Conservation (phyloP, 2,797 vertebrate species). For the Menidia menidia region DNA sequence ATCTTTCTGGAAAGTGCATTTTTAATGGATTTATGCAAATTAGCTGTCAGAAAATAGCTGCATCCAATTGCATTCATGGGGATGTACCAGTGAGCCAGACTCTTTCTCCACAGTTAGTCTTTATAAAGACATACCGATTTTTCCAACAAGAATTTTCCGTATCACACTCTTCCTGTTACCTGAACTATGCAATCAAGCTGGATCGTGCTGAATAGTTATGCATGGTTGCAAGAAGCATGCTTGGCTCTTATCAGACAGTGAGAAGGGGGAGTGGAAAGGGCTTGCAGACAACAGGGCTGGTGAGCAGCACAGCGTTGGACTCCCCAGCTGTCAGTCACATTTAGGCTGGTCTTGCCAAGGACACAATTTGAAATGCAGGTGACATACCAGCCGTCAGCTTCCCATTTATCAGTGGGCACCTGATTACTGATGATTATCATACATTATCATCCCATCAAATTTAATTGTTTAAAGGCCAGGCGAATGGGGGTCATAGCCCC, state of each 20-base stretch:
- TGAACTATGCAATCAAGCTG: slow-evolving; percentile 73
- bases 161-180: slow-evolving; percentile 68
- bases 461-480: slow-evolving; percentile 88
- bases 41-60: slow-evolving; percentile 82
- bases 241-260: slow-evolving; percentile 77
- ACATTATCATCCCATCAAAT: slow-evolving; percentile 98
- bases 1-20: slow-evolving; percentile 82
- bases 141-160: slow-evolving; percentile 60
- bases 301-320: slow-evolving; percentile 73
- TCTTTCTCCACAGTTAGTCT: slow-evolving; percentile 39
- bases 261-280: slow-evolving; percentile 56
- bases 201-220: slow-evolving; percentile 55
- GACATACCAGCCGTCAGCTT: slow-evolving; percentile 88
- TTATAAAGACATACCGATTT: slow-evolving; percentile 42
- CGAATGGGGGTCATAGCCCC: slow-evolving; percentile 76
- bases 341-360: slow-evolving; percentile 83
- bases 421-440: slow-evolving; percentile 97
- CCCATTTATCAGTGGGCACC: slow-evolving; percentile 89
- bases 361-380: slow-evolving; percentile 94
- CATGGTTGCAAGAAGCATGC: slow-evolving; percentile 62
- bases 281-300: slow-evolving; percentile 67
- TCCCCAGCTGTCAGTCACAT: slow-evolving; percentile 86
- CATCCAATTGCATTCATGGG: slow-evolving; percentile 85
- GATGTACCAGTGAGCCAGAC: slow-evolving; percentile 72
- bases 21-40: slow-evolving; percentile 90